Conservation (phyloP, 2,113 vertebrate genomes). For the Empidonax alnorum region DNA sequence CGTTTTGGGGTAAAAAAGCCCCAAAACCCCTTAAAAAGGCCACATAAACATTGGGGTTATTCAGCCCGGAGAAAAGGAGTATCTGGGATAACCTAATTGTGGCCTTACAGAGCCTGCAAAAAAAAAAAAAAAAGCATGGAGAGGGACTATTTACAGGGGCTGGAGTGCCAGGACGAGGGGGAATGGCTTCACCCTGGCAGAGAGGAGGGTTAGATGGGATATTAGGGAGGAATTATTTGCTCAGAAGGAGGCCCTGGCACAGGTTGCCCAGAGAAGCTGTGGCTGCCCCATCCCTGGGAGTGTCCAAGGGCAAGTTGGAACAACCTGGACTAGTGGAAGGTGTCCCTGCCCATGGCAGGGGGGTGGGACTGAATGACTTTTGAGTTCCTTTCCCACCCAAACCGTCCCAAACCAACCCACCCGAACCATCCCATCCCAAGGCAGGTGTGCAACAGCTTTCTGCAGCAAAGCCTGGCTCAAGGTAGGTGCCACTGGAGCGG, state of each 20-base stretch:
- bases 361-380: no score
- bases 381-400: no score
- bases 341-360: background rate
- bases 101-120: background rate
- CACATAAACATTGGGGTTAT: accelerated
- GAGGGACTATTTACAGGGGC: background rate
- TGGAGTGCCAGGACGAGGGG: background rate
- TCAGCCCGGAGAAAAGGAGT: background rate
- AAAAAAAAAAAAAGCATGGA: no score
- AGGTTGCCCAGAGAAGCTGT: background rate
- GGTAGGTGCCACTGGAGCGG: background rate
- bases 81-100: no score
- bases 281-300: background rate
- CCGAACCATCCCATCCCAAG: background rate
- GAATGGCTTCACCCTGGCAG: accelerated
- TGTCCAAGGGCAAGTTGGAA: background rate
- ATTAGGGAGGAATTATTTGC: background rate
- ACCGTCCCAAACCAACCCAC: no score
- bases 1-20: accelerated
- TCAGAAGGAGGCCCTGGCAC: background rate
- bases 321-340: background rate
- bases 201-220: accelerated
- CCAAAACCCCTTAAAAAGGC: accelerated
- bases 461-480: background rate
- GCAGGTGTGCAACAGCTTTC: background rate